Base-by-base conservation (phyloP, 35 echinoderm and acorn worm genomes). In the Antedon bifida region DNA sequence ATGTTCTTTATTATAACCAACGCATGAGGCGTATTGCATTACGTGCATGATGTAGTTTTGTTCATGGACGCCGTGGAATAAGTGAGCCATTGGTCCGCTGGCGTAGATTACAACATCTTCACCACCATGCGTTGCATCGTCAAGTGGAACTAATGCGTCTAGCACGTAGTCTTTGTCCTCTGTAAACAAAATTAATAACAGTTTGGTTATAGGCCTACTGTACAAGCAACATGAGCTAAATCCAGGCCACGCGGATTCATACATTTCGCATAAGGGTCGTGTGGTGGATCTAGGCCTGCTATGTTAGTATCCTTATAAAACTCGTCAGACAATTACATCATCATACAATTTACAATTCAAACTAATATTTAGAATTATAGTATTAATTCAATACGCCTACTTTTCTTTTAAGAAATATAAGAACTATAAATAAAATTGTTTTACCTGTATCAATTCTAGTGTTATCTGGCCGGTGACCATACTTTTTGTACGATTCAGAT, bases 21-120 rank as follows among this genome's bases (percentile, higher is more conserved):
- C 32, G 30, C 92, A 96, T 29, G 82, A 87, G 11, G 92, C 88
- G 80, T 91, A 91, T 3, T 75, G 75, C 30, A 96, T 74, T 21
- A 90, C 92, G 42, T 96, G 92, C 23, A 89, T 85, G 34, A 96
- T 96, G 55, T 96, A 96, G 74, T 91, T 77, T 76, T 96, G 88
- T 83, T 96, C 92, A 23, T 96, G 88, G 7, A 88, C 86, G 10
- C 88, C 82, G 39, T 91, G 82, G 38, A 96, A 96, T 13, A 96
- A 89, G 45, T 96, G 92, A 19, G 92, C 75, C 82, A 88, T 88
- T 0, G 92, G 92, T 36, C 92, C 92, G 4, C 75, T 77, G 36
- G 93, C 93, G 87, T 91, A 96, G 38, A 96, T 88, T 1, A 56
- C 79, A 23, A 96, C 93, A 35, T 96, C 93, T 46, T 91, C 84